phyloP scores from a whole-genome alignment of 2,797 vertebrate genomes.

The Ptychadena robeensis region DNA sequence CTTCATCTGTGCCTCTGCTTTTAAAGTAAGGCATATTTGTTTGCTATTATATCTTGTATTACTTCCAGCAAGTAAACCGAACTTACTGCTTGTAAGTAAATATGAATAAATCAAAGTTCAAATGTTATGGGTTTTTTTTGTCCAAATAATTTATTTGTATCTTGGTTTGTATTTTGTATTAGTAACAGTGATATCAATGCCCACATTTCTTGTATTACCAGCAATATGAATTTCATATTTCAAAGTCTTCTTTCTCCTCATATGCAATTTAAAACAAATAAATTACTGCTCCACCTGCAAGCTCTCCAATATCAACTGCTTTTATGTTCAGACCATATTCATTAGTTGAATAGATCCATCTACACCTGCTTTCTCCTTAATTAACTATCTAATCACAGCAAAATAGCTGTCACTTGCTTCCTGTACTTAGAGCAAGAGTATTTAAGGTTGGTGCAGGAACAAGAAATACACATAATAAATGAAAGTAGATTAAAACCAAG shows the following conservation, averaged over 20 bases:
- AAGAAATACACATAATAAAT: slow-evolving; percentile 48
- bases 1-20: neutral
- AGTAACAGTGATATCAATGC: neutral
- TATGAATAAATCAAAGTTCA: neutral
- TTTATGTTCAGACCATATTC: slow-evolving; percentile 75
- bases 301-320: slow-evolving; percentile 76
- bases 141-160: neutral
- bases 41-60: neutral
- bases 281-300: slow-evolving; percentile 71
- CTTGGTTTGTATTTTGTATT: neutral
- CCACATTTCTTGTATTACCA: neutral
- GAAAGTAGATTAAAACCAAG: slow-evolving; percentile 41
- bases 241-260: slow-evolving; percentile 26
- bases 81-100: neutral
- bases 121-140: too few species aligned
- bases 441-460: slow-evolving; percentile 68
- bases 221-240: slow-evolving; percentile 41
- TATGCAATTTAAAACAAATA: slow-evolving; percentile 57
- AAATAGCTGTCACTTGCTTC: slow-evolving; percentile 71
- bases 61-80: neutral
- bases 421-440: slow-evolving; percentile 71
- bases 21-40: neutral
- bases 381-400: slow-evolving; percentile 75
- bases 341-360: slow-evolving; percentile 72
- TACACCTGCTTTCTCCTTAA: slow-evolving; percentile 79